Percentiles rank a stretch among this genome's conserved stretches.
phyloP scores from a whole-genome alignment of 2,113 vertebrate species.

The Pelecanoides urinatrix region DNA sequence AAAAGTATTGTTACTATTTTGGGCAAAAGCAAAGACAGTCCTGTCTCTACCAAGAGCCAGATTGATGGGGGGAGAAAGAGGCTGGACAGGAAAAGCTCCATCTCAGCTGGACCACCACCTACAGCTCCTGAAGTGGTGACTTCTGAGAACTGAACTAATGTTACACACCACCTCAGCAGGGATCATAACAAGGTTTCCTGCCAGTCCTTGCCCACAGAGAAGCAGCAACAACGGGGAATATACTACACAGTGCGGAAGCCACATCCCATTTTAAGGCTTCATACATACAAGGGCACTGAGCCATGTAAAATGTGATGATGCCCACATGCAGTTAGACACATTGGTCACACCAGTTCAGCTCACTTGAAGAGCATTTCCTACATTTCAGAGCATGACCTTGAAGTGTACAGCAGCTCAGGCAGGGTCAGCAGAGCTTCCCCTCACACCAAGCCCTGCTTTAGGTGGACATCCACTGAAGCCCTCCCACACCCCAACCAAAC shows the following conservation, averaged over 20 bases:
- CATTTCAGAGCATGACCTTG: background rate
- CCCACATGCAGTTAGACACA: rapidly evolving
- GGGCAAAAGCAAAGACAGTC: background rate
- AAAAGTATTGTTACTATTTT: slow-evolving; percentile 41
- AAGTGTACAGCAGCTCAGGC: background rate
- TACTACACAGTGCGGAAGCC: background rate
- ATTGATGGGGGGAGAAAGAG: background rate
- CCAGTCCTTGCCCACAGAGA: background rate
- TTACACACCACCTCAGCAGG: background rate
- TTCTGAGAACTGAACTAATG: background rate
- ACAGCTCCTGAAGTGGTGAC: background rate
- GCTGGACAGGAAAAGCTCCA: background rate
- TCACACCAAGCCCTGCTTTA: background rate
- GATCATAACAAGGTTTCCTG: background rate
- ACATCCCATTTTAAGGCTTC: background rate
- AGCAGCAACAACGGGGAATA: background rate
- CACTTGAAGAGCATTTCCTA: background rate
- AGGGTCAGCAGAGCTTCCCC: background rate
- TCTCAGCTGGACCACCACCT: background rate
- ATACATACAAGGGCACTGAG: background rate
- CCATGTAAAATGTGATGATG: background rate
- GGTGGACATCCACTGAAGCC: background rate
- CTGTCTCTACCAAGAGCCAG: background rate
- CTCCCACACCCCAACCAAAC: background rate
- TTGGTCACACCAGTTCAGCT: background rate